Base-by-base conservation (phyloP, 2,113 vertebrate genomes). In the Amphiprion ocellaris region DNA sequence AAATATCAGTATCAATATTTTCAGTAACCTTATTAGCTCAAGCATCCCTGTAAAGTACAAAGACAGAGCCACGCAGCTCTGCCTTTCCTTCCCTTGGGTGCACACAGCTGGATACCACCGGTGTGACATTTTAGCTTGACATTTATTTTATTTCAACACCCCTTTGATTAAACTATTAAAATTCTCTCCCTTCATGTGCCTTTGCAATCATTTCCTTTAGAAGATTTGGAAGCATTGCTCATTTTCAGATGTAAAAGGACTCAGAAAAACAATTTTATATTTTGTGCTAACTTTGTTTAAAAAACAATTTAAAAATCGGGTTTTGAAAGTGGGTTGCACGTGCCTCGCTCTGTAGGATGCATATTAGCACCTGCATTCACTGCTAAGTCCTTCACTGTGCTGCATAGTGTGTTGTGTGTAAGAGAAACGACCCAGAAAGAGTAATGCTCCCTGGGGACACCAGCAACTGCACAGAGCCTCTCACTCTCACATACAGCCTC, bases 351-450 rank as follows among this genome's bases (percentile, higher is more conserved):
- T 68, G n/a, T 37, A 16, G 19, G 23, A 23, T 61, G 52, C 30
- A 39, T 74, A 72, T 46, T 11, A 64, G 28, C 66, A 73, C 69
- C 65, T 44, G 73, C 52, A 83, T 74, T 88, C 30, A 65, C 54
- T 62, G 49, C 77, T 41, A 64, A 67, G 71, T 64, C 60, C 55
- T 83, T 69, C 47, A 47, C 23, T 69, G 61, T 80, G 74, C 39
- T 89, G 81, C 72, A 82, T 60, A 69, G 73, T 84, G 70, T 79
- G 85, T 79, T 84, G 52, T 84, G 59, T 79, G 69, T 69, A 61
- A 53, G 66, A 81, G 56, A 85, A 90, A 81, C 85, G 83, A 90
- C 90, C 91, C 81, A 90, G 89, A 90, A 89, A 88, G 66, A 63
- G 47, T 14, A 37, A 24, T 30, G 8, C n/a, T 92, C 90, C 83